Conservation (phyloP, 2,888 invertebrate species). For the Gryllus longicercus region DNA sequence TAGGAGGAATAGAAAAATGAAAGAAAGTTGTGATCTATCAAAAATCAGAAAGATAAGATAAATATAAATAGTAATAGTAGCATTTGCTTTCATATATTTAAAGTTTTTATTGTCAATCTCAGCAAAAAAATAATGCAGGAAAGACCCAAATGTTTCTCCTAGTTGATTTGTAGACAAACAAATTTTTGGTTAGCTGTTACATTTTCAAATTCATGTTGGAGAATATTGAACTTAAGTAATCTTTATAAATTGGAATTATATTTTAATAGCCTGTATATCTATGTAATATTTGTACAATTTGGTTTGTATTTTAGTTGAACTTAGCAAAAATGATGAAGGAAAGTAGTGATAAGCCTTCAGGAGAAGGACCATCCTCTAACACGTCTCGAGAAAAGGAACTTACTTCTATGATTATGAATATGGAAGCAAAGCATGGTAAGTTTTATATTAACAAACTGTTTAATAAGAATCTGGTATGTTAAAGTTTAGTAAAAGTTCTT, state of each 20-base stretch:
- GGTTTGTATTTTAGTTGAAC: constrained; percentile 43
- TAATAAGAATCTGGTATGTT: too few species aligned
- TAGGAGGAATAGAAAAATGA: too few species aligned
- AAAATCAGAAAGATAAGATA: too few species aligned
- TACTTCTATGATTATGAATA: constrained; percentile 68
- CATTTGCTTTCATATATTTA: too few species aligned
- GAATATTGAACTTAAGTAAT: not conserved
- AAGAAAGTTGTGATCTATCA: too few species aligned
- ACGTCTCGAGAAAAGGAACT: constrained; percentile 61
- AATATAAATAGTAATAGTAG: too few species aligned
- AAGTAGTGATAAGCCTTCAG: constrained; percentile 46
- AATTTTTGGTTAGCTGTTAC: too few species aligned
- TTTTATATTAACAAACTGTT: constrained; percentile 34
- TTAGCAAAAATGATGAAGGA: constrained; percentile 45
- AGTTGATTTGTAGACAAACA: too few species aligned
- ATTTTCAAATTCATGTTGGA: not conserved
- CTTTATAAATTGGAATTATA: not conserved
- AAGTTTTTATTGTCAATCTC: too few species aligned
- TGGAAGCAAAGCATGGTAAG: constrained; percentile 83
- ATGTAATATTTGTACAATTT: not conserved
- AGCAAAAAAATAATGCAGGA: too few species aligned
- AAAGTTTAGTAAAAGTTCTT: too few species aligned
- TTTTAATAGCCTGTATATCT: not conserved
- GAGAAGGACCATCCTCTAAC: constrained; percentile 25
- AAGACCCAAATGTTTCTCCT: too few species aligned